Conservation (phyloP, 2,797 vertebrate species). For the Erpetoichthys calabaricus region DNA sequence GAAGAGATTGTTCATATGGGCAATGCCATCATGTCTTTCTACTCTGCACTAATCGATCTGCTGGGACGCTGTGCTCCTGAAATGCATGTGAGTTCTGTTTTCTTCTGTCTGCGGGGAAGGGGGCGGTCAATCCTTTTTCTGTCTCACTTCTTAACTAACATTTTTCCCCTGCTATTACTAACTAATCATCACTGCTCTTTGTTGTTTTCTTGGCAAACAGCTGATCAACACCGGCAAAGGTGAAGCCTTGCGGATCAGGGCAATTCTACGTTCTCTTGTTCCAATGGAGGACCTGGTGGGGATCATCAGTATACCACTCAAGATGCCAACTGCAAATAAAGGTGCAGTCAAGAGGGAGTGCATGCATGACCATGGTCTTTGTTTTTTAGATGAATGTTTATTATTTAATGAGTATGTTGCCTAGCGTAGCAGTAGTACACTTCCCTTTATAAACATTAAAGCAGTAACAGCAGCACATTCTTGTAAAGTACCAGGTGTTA, state of each 20-base stretch:
- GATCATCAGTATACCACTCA: conserved; percentile 90
- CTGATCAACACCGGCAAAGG: conserved; percentile 97
- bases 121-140: not conserved
- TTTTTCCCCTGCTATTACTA: too few relatives aligned
- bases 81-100: conserved; percentile 70
- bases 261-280: conserved; percentile 89
- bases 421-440: too few relatives aligned
- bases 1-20: conserved; percentile 94
- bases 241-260: conserved; percentile 87
- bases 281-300: conserved; percentile 92
- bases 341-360: conserved; percentile 40
- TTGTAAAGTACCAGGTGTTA: too few relatives aligned
- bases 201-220: conserved; percentile 37
- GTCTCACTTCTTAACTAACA: too few relatives aligned
- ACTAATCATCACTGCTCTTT: too few relatives aligned
- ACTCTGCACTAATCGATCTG: conserved; percentile 92
- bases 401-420: too few relatives aligned
- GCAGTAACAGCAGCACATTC: too few relatives aligned
- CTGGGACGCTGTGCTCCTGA: conserved; percentile 94
- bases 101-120: not conserved
- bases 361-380: too few relatives aligned
- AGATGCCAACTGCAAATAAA: conserved; percentile 80
- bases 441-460: too few relatives aligned
- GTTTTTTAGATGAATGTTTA: too few relatives aligned
- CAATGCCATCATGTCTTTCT: conserved; percentile 97